Conservation (phyloP, 1,140 invertebrate genomes). For the Zaprionus kolodkinae region DNA sequence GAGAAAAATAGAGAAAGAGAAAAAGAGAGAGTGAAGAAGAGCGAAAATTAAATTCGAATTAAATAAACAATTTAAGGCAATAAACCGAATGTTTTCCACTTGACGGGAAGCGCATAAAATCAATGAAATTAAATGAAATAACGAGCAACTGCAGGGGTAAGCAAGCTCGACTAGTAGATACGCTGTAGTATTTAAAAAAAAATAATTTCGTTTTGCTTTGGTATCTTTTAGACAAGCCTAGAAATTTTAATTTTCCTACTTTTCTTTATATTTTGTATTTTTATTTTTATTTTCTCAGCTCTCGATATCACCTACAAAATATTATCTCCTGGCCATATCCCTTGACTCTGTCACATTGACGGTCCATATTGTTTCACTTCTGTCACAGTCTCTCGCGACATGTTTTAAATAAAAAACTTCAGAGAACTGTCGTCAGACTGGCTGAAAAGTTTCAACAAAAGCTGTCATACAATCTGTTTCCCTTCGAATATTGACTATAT, state of each 20-base stretch:
- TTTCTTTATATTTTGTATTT: background rate
- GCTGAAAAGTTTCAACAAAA: background rate
- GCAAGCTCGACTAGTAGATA: background rate
- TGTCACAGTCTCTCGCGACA: background rate
- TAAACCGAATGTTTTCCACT: conserved; percentile 24
- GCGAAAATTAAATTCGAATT: conserved; percentile 59
- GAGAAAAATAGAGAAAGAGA: too few species aligned
- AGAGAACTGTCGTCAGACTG: background rate
- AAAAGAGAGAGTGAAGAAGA: too few species aligned
- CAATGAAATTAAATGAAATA: conserved; percentile 42
- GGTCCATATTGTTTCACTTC: background rate
- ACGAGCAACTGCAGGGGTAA: background rate
- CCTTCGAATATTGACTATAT: background rate
- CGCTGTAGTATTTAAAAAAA: background rate
- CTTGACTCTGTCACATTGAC: background rate
- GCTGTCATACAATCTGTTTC: conserved; percentile 3
- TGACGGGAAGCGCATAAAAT: conserved; percentile 38
- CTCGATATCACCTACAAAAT: background rate
- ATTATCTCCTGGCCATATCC: background rate
- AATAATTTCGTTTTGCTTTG: too few species aligned
- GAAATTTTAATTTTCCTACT: too few species aligned
- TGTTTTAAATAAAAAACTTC: background rate
- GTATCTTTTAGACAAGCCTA: too few species aligned
- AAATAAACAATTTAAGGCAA: conserved; percentile 58
- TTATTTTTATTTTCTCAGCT: background rate